Evolutionary conservation across 2,797 vertebrate species (phyloP).

Genomic region (Loriculus beryllinus): DNA sequence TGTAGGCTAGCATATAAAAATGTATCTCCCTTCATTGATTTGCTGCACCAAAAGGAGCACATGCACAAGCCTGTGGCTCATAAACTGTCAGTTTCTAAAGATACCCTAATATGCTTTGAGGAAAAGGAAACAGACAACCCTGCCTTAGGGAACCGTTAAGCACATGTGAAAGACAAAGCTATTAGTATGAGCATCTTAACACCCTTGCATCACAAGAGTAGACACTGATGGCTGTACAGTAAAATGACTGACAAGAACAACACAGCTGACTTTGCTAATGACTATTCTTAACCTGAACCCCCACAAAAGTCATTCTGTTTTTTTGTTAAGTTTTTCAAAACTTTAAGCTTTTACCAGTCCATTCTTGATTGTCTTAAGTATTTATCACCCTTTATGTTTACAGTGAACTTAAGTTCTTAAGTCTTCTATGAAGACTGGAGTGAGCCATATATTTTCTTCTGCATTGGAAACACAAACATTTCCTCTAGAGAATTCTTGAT

Average conservation of each 20-base stretch:
- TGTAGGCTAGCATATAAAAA: not conserved
- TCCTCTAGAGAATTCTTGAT: not conserved
- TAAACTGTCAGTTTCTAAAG: not conserved
- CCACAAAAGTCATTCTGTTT: not conserved
- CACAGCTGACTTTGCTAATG: accelerated
- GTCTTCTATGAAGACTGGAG: not conserved
- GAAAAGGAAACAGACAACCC: not conserved
- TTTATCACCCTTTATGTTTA: not conserved
- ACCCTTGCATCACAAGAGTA: accelerated
- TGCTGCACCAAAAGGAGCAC: not conserved
- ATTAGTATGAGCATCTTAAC: not conserved
- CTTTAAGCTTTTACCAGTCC: not conserved
- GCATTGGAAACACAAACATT: not conserved
- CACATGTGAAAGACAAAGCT: not conserved
- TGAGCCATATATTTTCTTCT: not conserved
- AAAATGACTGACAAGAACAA: not conserved
- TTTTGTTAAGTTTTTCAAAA: not conserved
- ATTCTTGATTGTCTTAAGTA: not conserved
- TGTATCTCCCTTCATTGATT: not conserved
- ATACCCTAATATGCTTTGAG: not conserved
- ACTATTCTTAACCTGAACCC: not conserved
- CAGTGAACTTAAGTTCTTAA: not conserved
- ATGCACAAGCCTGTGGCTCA: not conserved
- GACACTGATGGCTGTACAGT: not conserved
- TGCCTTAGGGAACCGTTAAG: not conserved